phyloP scores from a whole-genome alignment of 2,797 vertebrate genomes.

The Emys orbicularis region DNA sequence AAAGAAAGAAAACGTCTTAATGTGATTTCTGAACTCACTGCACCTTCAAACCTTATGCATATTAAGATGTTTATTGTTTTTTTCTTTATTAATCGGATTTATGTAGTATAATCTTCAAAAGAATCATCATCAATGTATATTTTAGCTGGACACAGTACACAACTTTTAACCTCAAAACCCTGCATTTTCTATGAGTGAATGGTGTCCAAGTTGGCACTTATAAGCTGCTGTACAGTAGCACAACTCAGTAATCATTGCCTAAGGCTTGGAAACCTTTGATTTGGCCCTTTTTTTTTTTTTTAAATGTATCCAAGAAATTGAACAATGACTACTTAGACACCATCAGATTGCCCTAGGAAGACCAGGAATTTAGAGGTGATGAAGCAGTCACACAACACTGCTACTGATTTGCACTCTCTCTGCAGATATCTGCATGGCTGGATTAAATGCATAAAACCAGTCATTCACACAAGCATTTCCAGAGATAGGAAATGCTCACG shows the following conservation, averaged over 20 bases:
- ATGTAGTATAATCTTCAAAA: slow-evolving; percentile 44
- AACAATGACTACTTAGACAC: background rate
- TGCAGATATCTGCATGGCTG: background rate
- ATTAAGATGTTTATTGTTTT: slow-evolving; percentile 54
- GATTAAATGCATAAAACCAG: background rate
- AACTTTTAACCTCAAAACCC: slow-evolving; percentile 17
- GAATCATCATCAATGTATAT: slow-evolving; percentile 53
- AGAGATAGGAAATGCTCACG: background rate
- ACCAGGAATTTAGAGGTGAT: background rate
- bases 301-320: background rate
- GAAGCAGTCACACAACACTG: background rate
- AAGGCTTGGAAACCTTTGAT: background rate
- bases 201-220: background rate
- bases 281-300: background rate
- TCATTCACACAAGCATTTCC: background rate
- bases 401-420: background rate
- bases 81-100: slow-evolving; percentile 20
- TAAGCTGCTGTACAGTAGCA: background rate
- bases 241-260: background rate
- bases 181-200: slow-evolving; percentile 4
- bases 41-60: slow-evolving; percentile 31
- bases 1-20: slow-evolving; percentile 4
- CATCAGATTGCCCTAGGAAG: background rate
- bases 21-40: slow-evolving; percentile 58
- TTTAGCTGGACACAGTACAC: background rate